Evolutionary conservation across 2,888 invertebrate species (phyloP).

Genomic region (Unio pictorum): DNA sequence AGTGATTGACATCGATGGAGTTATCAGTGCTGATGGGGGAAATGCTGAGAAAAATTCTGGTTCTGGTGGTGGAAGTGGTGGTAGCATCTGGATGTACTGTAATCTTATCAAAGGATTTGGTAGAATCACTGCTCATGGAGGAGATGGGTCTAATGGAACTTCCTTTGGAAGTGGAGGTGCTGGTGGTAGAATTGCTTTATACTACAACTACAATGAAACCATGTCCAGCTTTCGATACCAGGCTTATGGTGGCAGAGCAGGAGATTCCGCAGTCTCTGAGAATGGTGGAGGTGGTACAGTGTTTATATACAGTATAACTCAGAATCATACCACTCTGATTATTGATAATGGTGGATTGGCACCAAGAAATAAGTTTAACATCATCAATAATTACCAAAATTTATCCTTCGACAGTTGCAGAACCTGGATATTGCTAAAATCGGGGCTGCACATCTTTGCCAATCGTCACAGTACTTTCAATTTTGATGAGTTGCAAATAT

Average conservation of each 20-base stretch:
- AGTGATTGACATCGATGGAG: conserved; percentile 54
- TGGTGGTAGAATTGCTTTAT: conserved; percentile 56
- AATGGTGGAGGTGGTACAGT: conserved; percentile 53
- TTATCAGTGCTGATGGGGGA: conserved; percentile 50
- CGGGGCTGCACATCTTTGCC: conserved; percentile 42
- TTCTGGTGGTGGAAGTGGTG: conserved; percentile 57
- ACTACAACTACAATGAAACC: conserved; percentile 51
- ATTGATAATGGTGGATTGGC: conserved; percentile 46
- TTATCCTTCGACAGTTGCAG: conserved; percentile 46
- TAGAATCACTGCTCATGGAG: conserved; percentile 51
- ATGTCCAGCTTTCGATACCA: conserved; percentile 50
- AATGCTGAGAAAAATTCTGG: conserved; percentile 18
- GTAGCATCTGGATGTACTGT: conserved; percentile 58
- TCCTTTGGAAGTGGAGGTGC: conserved; percentile 52
- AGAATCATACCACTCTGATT: conserved; percentile 49
- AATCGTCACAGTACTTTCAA: conserved; percentile 34
- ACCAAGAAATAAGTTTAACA: conserved; percentile 32
- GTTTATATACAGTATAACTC: conserved; percentile 47
- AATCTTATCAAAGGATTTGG: conserved; percentile 54
- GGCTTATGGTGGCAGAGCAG: conserved; percentile 44
- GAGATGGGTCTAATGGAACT: conserved; percentile 29
- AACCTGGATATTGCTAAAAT: conserved; percentile 50
- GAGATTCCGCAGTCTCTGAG: conserved; percentile 28
- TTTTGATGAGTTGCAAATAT: conserved; percentile 53
- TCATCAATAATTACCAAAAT: conserved; percentile 41